Conservation (phyloP, 2,888 invertebrate species). For the Acleris laterana region DNA sequence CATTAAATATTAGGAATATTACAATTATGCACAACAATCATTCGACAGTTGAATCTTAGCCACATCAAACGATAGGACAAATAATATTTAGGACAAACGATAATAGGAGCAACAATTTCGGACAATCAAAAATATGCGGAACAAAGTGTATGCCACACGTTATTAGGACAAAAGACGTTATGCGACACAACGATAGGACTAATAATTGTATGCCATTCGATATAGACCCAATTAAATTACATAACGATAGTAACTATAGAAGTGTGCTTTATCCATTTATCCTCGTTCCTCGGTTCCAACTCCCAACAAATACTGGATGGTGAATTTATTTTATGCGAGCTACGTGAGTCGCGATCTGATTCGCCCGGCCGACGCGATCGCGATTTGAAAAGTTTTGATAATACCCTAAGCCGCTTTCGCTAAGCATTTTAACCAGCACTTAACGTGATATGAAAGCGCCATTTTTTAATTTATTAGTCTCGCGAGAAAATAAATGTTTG, state of each 20-base stretch:
- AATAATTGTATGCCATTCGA: no score
- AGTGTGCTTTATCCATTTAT: conserved; percentile 35
- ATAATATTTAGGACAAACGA: no score
- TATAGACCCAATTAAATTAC: no score
- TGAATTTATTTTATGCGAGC: conserved; percentile 57
- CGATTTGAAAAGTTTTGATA: conserved; percentile 39
- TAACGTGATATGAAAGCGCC: conserved; percentile 1
- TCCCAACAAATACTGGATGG: conserved; percentile 46
- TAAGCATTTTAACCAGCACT: conserved; percentile 13
- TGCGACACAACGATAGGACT: no score
- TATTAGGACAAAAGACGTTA: no score
- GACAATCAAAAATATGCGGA: no score
- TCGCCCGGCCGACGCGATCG: conserved; percentile 40
- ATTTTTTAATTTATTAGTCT: background rate
- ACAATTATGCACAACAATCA: no score
- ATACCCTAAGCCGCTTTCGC: conserved; percentile 28
- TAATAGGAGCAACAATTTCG: no score
- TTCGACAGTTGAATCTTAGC: no score
- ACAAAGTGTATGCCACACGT: no score
- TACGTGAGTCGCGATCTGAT: conserved; percentile 59
- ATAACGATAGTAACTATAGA: conserved; percentile 18
- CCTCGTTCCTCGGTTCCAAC: conserved; percentile 40
- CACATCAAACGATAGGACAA: no score
- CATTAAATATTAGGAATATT: no score
- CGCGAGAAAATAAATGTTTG: background rate